These are phyloP conservation scores for Cyphomyrus plagiostoma DNA, from an alignment of 2,113 vertebrate genomes.

Conservation along the genomic window DNA sequence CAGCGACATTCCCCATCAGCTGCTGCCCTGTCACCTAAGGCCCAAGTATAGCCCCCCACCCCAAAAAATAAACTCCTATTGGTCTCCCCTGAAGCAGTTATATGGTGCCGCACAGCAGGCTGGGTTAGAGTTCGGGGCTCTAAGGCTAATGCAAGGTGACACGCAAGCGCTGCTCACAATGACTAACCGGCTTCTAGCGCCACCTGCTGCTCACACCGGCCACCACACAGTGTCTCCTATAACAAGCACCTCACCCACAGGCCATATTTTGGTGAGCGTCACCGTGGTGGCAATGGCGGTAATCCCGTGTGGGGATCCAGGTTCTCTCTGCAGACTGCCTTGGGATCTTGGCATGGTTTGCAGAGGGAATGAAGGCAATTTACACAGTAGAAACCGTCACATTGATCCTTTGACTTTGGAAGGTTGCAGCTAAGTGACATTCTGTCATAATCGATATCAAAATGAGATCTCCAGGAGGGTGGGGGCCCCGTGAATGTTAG, in stretches of 20 bases:
- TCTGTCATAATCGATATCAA: background rate
- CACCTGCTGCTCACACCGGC: background rate
- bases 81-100: background rate
- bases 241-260: background rate
- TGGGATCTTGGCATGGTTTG: background rate
- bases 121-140: background rate
- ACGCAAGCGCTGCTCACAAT: background rate
- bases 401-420: background rate
- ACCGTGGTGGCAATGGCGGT: background rate
- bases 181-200: background rate
- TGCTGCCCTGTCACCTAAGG: background rate
- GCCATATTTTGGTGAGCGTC: background rate
- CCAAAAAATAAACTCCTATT: background rate
- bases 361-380: background rate
- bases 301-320: background rate
- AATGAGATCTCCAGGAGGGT: background rate
- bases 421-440: background rate
- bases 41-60: background rate
- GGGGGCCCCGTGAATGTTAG: background rate
- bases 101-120: background rate
- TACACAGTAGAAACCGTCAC: background rate
- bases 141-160: background rate
- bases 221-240: background rate
- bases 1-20: background rate
- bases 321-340: background rate